phyloP scores from a whole-genome alignment of 2,888 invertebrate species.

The Dicyrtomina minuta region DNA sequence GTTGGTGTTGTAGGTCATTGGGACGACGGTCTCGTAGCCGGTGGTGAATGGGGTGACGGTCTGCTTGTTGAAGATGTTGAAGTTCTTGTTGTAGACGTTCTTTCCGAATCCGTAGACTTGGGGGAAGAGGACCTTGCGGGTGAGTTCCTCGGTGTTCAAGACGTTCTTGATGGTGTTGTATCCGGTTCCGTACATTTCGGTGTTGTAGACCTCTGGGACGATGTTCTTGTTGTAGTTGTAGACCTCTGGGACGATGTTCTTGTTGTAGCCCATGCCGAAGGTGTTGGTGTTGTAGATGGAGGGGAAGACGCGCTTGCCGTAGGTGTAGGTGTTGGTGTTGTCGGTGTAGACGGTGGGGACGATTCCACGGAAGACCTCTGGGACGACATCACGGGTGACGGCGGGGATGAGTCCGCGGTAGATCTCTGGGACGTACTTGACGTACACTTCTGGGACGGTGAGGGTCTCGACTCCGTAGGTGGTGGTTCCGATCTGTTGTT shows the following conservation, averaged over 20 bases:
- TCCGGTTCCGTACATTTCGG: neutral
- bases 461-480: neutral
- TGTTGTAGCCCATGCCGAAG: neutral
- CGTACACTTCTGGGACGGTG: neutral
- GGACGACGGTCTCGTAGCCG: no score
- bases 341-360: conserved; percentile 10
- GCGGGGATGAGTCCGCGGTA: neutral
- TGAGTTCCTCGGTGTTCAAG: conserved; percentile 2
- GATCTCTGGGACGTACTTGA: neutral
- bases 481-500: neutral
- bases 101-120: no score
- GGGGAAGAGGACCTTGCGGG: conserved; percentile 2
- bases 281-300: neutral
- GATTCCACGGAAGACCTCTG: neutral
- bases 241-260: neutral
- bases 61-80: no score
- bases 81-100: no score
- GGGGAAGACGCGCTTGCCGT: neutral
- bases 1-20: no score
- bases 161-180: neutral
- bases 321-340: no score
- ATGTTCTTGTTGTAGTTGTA: neutral
- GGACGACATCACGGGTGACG: neutral
- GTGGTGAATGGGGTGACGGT: no score
- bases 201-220: no score